Percentiles rank a stretch among this genome's conserved stretches.
Evolutionary conservation across 2,797 vertebrate species (phyloP).

Genomic region (Pantherophis vulpinus): DNA sequence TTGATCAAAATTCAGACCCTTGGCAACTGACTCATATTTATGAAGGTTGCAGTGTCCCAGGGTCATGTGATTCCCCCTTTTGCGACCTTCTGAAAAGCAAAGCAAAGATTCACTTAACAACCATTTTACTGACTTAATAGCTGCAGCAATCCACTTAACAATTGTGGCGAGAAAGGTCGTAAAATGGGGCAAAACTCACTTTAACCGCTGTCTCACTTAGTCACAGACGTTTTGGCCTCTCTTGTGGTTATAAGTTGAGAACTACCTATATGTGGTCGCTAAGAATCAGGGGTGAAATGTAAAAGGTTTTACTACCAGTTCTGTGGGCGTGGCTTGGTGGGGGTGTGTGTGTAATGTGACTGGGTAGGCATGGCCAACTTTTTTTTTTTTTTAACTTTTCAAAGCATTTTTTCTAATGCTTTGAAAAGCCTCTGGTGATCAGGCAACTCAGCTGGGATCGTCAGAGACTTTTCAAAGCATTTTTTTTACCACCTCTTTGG

Average conservation of each 20-base stretch:
- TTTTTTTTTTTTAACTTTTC: no score
- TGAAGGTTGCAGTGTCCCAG: neutral
- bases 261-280: neutral
- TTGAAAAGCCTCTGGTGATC: no score
- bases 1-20: neutral
- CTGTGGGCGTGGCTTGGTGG: no score
- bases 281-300: neutral
- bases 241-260: neutral
- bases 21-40: neutral
- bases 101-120: neutral
- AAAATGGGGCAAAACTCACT: neutral
- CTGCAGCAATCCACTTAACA: neutral
- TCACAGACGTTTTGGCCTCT: neutral
- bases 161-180: accelerated
- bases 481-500: no score
- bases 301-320: no score
- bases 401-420: no score
- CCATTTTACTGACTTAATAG: neutral
- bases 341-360: no score
- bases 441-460: no score
- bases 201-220: neutral
- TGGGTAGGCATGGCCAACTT: no score
- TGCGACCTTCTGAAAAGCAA: neutral
- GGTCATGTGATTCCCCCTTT: neutral
- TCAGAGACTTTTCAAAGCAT: no score